Base-by-base conservation (phyloP, 92 coral and sea anemone species). In the Palythoa grandis region DNA sequence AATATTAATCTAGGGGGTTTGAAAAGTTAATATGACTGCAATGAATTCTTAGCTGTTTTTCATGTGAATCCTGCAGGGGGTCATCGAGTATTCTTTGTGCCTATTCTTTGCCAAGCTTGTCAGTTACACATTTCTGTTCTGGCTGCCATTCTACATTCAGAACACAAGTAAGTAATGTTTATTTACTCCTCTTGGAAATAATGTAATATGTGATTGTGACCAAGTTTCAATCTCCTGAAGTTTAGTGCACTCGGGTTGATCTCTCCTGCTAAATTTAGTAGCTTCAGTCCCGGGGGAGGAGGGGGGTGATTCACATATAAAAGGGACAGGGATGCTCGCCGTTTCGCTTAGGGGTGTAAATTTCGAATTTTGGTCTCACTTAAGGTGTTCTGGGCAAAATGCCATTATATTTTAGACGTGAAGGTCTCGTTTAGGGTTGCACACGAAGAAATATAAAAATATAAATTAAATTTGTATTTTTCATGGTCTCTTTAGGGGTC, bases 31-130 rank as follows among this genome's bases (percentile, higher is more conserved):
- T 25, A 19, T 12, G 20, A 69, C 47, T 14, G 37, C 48, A 2
- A 14, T 25, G 14, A 38, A 40, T 15, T 12, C 77, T 47, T 37
- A 22, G 24, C 19, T 0, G 8, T 65, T 73, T 29, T 19, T 35
- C 17, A 17, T 3, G 52, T 84, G 11, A 5, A 20, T 57, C 5
- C 72, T 83, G 19, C 84, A 96, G 99, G 99, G 99, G 3, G 99
- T 96, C 20, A 89, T 96, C 1, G 99, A 96, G 88, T 96, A 96
- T 86, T 95, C 99, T 1, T 70, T 96, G 58, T 91, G 98, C 72
- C 89, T 96, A 68, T 96, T 96, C 87, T 96, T 96, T 85, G 99
- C 99, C 69, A 96, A 96, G 82, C 95, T 96, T 72, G 99, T 96
- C 80, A 96, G 99, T 85, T 95, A 95, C 77, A 96, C 99, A 1